These are phyloP conservation scores for Wiebesia pumilae DNA, from an alignment of 1,140 invertebrate genomes.

Conservation along the genomic window DNA sequence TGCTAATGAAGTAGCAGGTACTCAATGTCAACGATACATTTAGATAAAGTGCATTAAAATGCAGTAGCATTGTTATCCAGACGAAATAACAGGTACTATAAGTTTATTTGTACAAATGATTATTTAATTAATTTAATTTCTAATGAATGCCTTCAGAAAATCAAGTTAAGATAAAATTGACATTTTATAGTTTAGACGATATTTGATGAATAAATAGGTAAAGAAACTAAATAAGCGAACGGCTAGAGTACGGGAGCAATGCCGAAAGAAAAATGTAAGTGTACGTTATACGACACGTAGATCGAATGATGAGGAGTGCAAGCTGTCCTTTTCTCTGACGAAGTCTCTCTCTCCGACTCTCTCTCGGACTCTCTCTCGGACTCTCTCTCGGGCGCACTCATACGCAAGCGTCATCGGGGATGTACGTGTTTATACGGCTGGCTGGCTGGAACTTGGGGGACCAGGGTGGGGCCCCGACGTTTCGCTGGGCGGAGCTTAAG, in stretches of 20 bases:
- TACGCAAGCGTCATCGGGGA: neutral
- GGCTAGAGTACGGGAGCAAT: neutral
- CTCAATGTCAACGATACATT: no score
- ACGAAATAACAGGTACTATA: no score
- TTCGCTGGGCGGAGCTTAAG: slow-evolving; percentile 73
- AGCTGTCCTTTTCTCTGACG: neutral
- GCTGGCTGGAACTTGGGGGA: slow-evolving; percentile 40
- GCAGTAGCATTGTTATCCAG: no score
- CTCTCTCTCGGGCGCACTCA: neutral
- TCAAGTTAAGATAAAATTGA: neutral
- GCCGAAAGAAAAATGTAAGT: neutral
- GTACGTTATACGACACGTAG: neutral
- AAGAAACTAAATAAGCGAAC: neutral
- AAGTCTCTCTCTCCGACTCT: neutral
- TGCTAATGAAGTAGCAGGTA: no score
- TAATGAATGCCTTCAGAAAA: neutral
- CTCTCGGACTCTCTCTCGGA: neutral
- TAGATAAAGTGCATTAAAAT: no score
- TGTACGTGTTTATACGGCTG: slow-evolving; percentile 4
- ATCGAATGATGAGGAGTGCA: neutral
- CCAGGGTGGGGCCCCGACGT: slow-evolving; percentile 73
- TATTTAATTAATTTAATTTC: no score
- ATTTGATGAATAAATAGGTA: neutral
- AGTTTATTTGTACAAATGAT: no score
- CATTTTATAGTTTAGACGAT: neutral